Conservation (phyloP, 2,888 invertebrate species). For the Melanargia galathea region DNA sequence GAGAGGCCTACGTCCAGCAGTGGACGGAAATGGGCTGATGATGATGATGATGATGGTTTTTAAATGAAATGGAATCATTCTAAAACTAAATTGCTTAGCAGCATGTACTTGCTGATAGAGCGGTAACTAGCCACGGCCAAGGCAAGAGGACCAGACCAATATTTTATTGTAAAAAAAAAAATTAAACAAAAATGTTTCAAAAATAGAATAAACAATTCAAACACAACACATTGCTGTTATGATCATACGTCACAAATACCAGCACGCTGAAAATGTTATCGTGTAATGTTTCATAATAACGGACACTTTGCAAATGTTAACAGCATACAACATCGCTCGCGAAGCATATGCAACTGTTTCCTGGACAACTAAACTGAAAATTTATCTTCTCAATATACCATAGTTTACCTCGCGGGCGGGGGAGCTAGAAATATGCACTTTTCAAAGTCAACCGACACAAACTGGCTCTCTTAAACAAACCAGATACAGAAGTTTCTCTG, state of each 20-base stretch:
- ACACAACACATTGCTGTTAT: conserved; percentile 10
- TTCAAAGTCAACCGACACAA: conserved; percentile 65
- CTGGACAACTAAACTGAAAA: conserved; percentile 32
- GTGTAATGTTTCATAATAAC: conserved; percentile 28
- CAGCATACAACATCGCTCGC: conserved; percentile 29
- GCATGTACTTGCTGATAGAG: no score
- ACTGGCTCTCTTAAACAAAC: conserved; percentile 68
- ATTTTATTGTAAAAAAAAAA: background rate
- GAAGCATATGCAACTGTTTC: conserved; percentile 31
- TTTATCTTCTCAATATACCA: conserved; percentile 32
- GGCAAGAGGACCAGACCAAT: no score
- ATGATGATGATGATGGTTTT: no score
- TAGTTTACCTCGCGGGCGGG: conserved; percentile 51
- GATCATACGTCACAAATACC: conserved; percentile 20
- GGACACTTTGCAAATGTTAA: conserved; percentile 29
- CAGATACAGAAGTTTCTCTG: conserved; percentile 63
- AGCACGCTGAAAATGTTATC: conserved; percentile 18
- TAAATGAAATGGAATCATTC: no score
- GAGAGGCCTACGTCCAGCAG: no score
- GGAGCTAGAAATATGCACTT: conserved; percentile 58
- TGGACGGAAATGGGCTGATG: no score
- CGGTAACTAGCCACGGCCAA: no score
- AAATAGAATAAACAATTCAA: conserved; percentile 3
- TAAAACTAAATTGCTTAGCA: no score
- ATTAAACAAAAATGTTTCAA: background rate